Conservation (phyloP, 2,113 vertebrate genomes). For the Grammomys surdaster region DNA sequence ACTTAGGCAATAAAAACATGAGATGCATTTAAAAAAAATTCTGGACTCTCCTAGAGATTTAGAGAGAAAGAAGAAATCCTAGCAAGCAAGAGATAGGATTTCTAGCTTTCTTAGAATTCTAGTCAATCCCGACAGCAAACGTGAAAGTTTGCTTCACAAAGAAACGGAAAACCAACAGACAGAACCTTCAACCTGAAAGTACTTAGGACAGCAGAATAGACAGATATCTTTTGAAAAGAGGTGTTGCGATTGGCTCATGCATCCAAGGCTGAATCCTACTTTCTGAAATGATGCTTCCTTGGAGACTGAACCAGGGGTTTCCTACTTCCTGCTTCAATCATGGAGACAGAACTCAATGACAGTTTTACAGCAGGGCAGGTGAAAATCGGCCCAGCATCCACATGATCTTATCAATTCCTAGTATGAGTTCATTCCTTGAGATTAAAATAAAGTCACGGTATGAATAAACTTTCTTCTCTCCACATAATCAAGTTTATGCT, state of each 20-base stretch:
- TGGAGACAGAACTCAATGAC: not conserved
- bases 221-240: conserved; percentile 35
- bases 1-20: conserved; percentile 34
- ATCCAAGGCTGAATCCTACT: not conserved
- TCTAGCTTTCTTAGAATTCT: conserved; percentile 62
- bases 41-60: not conserved
- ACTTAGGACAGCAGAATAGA: not conserved
- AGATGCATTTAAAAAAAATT: not conserved
- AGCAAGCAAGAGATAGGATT: conserved; percentile 21
- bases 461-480: conserved; percentile 18
- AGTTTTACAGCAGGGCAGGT: not conserved
- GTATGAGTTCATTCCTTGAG: conserved; percentile 59
- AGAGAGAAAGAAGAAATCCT: not conserved
- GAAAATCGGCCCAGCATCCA: not conserved
- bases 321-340: not conserved
- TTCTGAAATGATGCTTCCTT: conserved; percentile 60
- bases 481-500: conserved; percentile 21
- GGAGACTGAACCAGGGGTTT: conserved; percentile 33
- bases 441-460: not conserved
- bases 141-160: not conserved
- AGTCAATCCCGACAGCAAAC: conserved; percentile 13
- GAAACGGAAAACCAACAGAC: conserved; percentile 31
- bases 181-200: not conserved
- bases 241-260: not conserved
- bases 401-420: conserved; percentile 23